Base-by-base conservation (phyloP, 2,113 vertebrate species). In the Pheucticus melanocephalus region DNA sequence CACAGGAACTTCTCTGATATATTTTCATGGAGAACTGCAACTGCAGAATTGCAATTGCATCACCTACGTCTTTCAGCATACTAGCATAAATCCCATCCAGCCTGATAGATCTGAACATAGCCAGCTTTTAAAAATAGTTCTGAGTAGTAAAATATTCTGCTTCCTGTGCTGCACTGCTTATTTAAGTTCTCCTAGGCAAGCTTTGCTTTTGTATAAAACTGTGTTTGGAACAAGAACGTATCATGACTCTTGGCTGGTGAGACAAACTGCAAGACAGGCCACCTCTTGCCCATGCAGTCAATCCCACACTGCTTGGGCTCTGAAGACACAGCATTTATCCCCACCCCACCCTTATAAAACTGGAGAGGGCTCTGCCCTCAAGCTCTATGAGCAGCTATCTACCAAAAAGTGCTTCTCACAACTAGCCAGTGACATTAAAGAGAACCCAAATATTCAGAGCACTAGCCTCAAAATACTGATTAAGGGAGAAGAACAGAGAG, bases 281-380 rank as follows among this genome's bases (percentile, higher is more conserved):
- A 65, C 30, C 33, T 76, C 51, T 70, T 68, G 33, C 33, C 40
- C 0, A 0, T 37, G 39, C 8, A 3, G 22, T 77, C 33, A 69
- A 23, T 27, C 50, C 35, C 81, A 86, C 39, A 51, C 3, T 18
- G 22, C 15, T 10, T 61, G 24, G 14, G 18, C 42, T 70, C 53
- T 7, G 5, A 68, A 23, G 76, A 79, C 23, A 75, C 11, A 12
- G 25, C 11, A 51, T 60, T 51, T 75, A 72, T 35, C 30, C 30
- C 66, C 51, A 70, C 4, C 5, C 40, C 1, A 2, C 15, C 15
- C 11, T 17, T 35, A 54, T 8, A 60, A 71, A 76, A 68, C 6
- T 68, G 4, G 6, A 21, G 65, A 84, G 22, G 33, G 39, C 25
- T 66, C 56, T 60, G 42, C 21, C 23, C 6, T 39, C 37, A 17